Evolutionary conservation across 1,140 invertebrate genomes (phyloP), one percentile per base, ranked within the genome.

Genomic region (Drosophila sturtevanti): DNA sequence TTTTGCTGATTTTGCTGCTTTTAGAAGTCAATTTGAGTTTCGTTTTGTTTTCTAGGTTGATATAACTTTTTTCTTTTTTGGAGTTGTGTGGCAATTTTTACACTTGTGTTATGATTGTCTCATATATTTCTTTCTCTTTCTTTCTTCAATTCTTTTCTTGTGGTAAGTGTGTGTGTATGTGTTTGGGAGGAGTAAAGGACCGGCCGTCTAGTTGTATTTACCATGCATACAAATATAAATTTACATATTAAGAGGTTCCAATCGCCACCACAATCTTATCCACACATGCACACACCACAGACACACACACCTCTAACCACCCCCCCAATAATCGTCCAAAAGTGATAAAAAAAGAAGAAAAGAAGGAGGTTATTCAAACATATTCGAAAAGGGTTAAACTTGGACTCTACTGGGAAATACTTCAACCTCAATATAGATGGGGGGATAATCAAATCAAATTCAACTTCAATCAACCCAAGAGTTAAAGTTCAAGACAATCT

Each of bases 1-100:
- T 87, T 84, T 89, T 89, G 84, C 84, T 87, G 84, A 87, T 87
- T 87, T 84, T 80, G 84, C 82, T 77, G 84, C 84, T 87, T 87
- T 87, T 87, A 87, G 84, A 79, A 87, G 84, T 87, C 84, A 89
- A 87, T 87, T 87, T 89, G 84, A 69, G 79, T 81, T 79, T 65
- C 31, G 61, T 65, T 35, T 44, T 64, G 18, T 71, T 65, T 71
- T 74, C 56, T 69, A 18, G 22, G 9, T n/a, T n/a, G 35, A 56
- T 31, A 22, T 61, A 27, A 27, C 12, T 59, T 72, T 35, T 58
- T 51, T 27, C n/a, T n/a, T 4, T n/a, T 16, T 51, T 24, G 12
- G 16, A 31, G 31, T 35, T 51, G 59, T 68, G 73, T 68, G 74
- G 44, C 58, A 74, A 63, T 66, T 77, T 63, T 76, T 70, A 70